A percentile compares a stretch with the other conserved stretches of the same genome.
phyloP scores from a whole-genome alignment of 2,888 invertebrate genomes.

The Fissipunctia ypsillon region DNA sequence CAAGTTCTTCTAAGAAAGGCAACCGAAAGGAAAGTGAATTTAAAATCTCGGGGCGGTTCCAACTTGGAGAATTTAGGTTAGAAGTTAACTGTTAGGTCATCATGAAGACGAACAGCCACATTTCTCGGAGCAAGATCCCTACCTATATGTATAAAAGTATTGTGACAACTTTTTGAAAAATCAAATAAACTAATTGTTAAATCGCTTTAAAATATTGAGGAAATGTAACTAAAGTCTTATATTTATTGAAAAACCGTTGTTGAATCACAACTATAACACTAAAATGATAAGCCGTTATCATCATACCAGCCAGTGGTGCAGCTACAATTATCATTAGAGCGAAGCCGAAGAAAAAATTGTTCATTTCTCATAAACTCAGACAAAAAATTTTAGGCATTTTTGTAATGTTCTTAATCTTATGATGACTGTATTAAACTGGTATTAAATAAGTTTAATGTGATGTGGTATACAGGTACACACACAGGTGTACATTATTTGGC shows the following conservation, averaged over 20 bases:
- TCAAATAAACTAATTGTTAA: too few relatives aligned
- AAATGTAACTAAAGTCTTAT: neutral
- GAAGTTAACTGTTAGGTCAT: conserved; percentile 47
- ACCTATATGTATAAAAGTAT: neutral
- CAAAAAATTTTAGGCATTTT: too few relatives aligned
- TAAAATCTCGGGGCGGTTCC: conserved; percentile 34
- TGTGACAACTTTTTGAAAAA: neutral
- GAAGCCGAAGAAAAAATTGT: too few relatives aligned
- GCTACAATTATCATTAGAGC: too few relatives aligned
- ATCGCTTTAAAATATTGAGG: neutral
- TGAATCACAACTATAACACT: neutral
- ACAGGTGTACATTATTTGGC: too few relatives aligned
- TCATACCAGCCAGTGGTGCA: too few relatives aligned
- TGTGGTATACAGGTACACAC: too few relatives aligned
- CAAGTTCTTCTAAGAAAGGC: neutral
- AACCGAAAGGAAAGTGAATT: conserved; percentile 11
- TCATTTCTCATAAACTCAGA: too few relatives aligned
- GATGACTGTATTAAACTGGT: too few relatives aligned
- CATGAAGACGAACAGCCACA: conserved; percentile 26
- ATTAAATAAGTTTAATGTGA: too few relatives aligned
- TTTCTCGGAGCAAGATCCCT: conserved; percentile 2
- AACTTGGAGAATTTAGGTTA: conserved; percentile 34
- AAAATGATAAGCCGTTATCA: neutral
- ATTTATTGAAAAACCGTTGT: neutral
- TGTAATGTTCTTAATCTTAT: too few relatives aligned